Conservation (phyloP, 2,797 vertebrate genomes). For the Molothrus aeneus region DNA sequence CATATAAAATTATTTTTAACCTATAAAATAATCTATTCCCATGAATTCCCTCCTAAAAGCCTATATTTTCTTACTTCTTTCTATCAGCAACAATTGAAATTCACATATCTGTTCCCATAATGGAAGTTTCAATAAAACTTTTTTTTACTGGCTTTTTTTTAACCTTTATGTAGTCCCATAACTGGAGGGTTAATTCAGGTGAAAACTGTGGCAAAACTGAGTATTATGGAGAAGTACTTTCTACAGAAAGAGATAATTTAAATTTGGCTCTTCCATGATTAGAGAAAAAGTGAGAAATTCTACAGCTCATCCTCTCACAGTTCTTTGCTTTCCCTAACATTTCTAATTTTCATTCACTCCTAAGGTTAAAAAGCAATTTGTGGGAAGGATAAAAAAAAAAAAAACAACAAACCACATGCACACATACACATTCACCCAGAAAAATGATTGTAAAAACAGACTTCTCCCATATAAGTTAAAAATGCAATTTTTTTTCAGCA, state of each 20-base stretch:
- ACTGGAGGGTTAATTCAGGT: not conserved
- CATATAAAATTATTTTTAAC: not conserved
- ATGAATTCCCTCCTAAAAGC: not conserved
- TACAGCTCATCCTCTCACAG: not conserved
- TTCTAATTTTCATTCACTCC: not conserved
- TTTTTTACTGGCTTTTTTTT: not conserved
- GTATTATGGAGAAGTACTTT: not conserved
- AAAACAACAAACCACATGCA: not conserved
- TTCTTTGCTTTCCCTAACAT: not conserved
- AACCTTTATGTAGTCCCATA: not conserved
- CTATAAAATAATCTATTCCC: not conserved
- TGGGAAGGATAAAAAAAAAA: not conserved
- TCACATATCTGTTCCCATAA: not conserved
- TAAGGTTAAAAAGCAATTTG: not conserved
- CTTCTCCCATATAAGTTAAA: not conserved
- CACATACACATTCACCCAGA: not conserved
- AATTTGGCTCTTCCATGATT: accelerated
- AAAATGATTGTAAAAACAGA: not conserved
- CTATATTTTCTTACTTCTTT: not conserved
- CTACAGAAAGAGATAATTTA: not conserved
- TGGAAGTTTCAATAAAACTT: not conserved
- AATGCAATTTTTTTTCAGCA: not conserved
- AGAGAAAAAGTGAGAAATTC: not conserved
- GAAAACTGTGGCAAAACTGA: not conserved
- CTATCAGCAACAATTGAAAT: not conserved